phyloP scores from a whole-genome alignment of 1,140 invertebrate genomes.

The Zophobas morio region DNA sequence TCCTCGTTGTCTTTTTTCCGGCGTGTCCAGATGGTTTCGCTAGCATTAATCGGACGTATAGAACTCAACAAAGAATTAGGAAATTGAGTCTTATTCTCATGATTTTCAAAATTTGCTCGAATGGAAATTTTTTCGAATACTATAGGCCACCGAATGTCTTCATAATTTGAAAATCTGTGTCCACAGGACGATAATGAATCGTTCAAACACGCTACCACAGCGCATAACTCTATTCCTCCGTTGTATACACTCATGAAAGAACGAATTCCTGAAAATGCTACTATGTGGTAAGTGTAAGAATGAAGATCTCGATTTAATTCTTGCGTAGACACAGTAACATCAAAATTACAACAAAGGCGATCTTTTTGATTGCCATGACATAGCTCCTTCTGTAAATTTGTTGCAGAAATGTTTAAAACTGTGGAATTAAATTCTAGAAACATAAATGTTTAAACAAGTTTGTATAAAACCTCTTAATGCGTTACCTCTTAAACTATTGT shows the following conservation, averaged over 20 bases:
- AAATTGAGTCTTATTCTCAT: slow-evolving; percentile 49
- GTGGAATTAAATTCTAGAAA: slow-evolving; percentile 21
- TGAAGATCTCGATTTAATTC: not conserved
- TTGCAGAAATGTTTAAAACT: not conserved
- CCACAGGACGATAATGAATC: slow-evolving; percentile 66
- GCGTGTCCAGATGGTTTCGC: slow-evolving; percentile 40
- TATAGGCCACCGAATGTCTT: slow-evolving; percentile 52
- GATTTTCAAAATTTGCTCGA: slow-evolving; percentile 47
- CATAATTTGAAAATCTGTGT: slow-evolving; percentile 56
- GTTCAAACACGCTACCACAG: slow-evolving; percentile 69
- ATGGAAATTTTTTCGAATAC: slow-evolving; percentile 53
- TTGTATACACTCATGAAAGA: slow-evolving; percentile 62
- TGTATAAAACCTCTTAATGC: not conserved
- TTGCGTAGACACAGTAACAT: slow-evolving; percentile 9
- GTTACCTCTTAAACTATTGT: slow-evolving; percentile 13
- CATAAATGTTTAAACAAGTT: not conserved
- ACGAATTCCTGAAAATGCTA: slow-evolving; percentile 69
- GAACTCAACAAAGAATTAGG: slow-evolving; percentile 55
- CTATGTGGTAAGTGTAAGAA: slow-evolving; percentile 64
- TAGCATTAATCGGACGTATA: slow-evolving; percentile 49
- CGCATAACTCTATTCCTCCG: slow-evolving; percentile 69
- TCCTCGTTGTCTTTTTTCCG: not conserved
- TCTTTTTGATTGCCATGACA: slow-evolving; percentile 1
- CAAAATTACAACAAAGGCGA: slow-evolving; percentile 45
- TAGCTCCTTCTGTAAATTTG: not conserved